Conservation (phyloP, 1,140 invertebrate genomes). For the Caenorhabditis inopinata region DNA sequence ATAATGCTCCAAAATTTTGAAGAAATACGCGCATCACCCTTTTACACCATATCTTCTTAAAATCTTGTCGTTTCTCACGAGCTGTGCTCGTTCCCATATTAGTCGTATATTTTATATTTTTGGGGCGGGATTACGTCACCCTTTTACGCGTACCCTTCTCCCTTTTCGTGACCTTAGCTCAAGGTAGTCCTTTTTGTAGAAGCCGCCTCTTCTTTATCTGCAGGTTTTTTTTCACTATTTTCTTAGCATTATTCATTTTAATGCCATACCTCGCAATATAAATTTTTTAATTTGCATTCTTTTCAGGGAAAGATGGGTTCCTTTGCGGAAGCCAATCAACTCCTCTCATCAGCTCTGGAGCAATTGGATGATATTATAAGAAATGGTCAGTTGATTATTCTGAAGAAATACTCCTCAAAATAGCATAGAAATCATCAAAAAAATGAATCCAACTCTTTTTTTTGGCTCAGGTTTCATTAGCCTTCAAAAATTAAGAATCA, state of each 20-base stretch:
- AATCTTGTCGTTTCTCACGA: constrained; percentile 18
- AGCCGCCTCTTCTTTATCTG: too few relatives aligned
- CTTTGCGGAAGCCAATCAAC: constrained; percentile 55
- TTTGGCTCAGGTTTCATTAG: too few relatives aligned
- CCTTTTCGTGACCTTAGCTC: neutral
- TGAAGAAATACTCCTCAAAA: neutral
- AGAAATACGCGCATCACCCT: neutral
- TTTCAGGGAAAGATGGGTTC: constrained; percentile 44
- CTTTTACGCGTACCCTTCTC: neutral
- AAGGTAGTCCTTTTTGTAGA: neutral
- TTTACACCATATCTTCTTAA: neutral
- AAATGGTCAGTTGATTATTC: neutral
- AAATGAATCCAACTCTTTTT: too few relatives aligned
- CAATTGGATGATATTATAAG: constrained; percentile 55
- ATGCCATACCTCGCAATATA: neutral
- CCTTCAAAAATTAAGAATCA: too few relatives aligned
- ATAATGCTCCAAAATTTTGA: neutral
- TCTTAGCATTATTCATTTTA: neutral
- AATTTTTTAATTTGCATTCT: neutral
- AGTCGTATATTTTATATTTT: constrained; percentile 16
- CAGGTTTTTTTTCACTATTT: too few relatives aligned
- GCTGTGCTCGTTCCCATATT: neutral
- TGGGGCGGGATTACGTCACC: constrained; percentile 2
- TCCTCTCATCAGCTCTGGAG: constrained; percentile 53
- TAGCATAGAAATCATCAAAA: too few relatives aligned